These are phyloP conservation scores for Pseudoatta argentina DNA, from an alignment of 1,140 invertebrate species.

Conservation along the genomic window DNA sequence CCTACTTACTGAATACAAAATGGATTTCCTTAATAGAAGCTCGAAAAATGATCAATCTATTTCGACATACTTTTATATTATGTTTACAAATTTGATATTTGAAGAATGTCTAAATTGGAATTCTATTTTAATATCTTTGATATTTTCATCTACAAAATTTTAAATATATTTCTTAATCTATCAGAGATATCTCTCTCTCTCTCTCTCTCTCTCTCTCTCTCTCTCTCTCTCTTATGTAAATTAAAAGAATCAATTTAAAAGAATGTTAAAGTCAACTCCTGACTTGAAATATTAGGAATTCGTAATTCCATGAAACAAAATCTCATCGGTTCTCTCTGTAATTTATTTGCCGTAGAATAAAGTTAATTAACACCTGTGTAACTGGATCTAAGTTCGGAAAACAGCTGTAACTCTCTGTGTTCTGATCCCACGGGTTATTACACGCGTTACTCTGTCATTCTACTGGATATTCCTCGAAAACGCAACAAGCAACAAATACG, in stretches of 20 bases:
- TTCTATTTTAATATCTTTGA: background rate
- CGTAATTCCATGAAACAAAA: background rate
- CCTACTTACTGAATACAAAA: background rate
- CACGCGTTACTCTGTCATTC: conserved; percentile 6
- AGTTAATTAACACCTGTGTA: conserved; percentile 38
- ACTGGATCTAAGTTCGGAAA: conserved; percentile 22
- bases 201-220: too few relatives aligned
- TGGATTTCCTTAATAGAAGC: background rate
- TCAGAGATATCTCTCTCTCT: too few relatives aligned
- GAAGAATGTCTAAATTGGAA: background rate
- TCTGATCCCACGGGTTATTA: conserved; percentile 15
- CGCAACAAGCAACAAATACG: conserved; percentile 29
- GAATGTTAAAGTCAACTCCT: background rate
- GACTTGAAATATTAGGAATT: background rate
- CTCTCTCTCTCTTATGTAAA: background rate
- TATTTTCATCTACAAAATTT: background rate
- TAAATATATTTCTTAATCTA: background rate
- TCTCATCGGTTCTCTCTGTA: background rate
- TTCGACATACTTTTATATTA: background rate
- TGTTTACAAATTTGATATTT: background rate
- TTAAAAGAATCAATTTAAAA: background rate
- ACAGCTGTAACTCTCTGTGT: conserved; percentile 11
- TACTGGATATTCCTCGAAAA: conserved; percentile 32
- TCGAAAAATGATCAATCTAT: background rate
- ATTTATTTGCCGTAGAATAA: background rate